These are phyloP conservation scores for Pseudanteris insignis DNA, from an alignment of 2,888 invertebrate genomes.

Conservation along the genomic window DNA sequence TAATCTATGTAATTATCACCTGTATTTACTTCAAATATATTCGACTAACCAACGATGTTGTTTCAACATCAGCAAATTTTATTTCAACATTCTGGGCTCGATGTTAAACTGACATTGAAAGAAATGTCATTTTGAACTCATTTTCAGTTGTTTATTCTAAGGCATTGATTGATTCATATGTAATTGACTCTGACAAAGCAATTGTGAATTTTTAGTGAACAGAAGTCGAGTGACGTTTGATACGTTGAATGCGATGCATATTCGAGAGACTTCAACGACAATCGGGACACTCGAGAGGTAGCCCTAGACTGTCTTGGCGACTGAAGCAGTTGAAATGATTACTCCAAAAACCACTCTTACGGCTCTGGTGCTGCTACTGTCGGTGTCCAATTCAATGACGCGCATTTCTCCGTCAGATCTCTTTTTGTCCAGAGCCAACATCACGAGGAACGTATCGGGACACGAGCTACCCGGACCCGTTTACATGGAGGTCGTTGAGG, in stretches of 20 bases:
- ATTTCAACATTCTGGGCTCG: too few relatives aligned
- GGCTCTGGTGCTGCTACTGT: slow-evolving; percentile 48
- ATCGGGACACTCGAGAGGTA: slow-evolving; percentile 31
- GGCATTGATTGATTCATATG: neutral
- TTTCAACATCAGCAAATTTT: too few relatives aligned
- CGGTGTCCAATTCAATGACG: slow-evolving; percentile 39
- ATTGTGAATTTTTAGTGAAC: slow-evolving; percentile 24
- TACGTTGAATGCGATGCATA: slow-evolving; percentile 23
- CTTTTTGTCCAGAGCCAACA: slow-evolving; percentile 41
- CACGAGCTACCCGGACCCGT: slow-evolving; percentile 50
- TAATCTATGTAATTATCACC: too few relatives aligned
- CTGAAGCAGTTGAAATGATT: slow-evolving; percentile 51
- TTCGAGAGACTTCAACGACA: slow-evolving; percentile 25
- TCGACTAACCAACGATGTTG: too few relatives aligned
- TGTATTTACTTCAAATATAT: too few relatives aligned
- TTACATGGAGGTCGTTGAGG: slow-evolving; percentile 61
- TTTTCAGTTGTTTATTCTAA: too few relatives aligned
- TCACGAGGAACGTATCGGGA: slow-evolving; percentile 49
- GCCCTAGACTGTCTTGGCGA: slow-evolving; percentile 29
- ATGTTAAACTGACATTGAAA: too few relatives aligned
- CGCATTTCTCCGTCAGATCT: slow-evolving; percentile 35
- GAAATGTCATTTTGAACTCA: too few relatives aligned
- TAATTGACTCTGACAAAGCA: slow-evolving; percentile 10
- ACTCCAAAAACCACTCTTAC: slow-evolving; percentile 50
- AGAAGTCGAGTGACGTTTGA: slow-evolving; percentile 23